Conservation (phyloP, 2,888 invertebrate species). For the Serrognathus titanus region DNA sequence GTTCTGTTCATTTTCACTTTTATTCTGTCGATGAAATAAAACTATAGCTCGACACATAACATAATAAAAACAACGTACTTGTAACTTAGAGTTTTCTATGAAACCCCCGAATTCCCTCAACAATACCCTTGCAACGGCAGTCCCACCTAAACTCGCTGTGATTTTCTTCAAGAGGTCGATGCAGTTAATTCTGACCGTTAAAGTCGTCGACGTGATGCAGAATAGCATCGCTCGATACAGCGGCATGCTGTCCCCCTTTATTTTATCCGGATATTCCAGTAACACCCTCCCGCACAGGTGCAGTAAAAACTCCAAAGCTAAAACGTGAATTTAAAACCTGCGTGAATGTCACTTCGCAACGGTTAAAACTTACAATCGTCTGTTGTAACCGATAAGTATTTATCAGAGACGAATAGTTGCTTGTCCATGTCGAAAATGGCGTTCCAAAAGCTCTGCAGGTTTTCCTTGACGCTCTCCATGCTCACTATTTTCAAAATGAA, state of each 20-base stretch:
- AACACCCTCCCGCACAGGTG: constrained; percentile 70
- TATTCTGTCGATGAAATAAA: constrained; percentile 4
- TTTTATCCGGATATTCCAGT: constrained; percentile 63
- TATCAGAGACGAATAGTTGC: constrained; percentile 78
- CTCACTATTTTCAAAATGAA: constrained; percentile 63
- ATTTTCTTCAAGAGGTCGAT: constrained; percentile 60
- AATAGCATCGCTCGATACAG: constrained; percentile 69
- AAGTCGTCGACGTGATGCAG: constrained; percentile 63
- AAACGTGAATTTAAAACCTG: constrained; percentile 21
- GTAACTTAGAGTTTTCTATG: constrained; percentile 58
- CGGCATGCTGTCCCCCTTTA: constrained; percentile 64
- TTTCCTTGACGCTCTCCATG: constrained; percentile 8
- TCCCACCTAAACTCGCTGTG: constrained; percentile 58
- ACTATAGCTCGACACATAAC: neutral
- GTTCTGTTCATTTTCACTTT: constrained; percentile 13
- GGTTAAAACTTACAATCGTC: constrained; percentile 56
- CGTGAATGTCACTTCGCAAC: too few relatives aligned
- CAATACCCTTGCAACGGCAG: constrained; percentile 60
- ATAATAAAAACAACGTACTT: constrained; percentile 25
- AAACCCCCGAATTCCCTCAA: constrained; percentile 64
- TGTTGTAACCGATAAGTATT: constrained; percentile 67
- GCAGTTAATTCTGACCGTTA: constrained; percentile 57
- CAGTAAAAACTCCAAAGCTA: constrained; percentile 67
- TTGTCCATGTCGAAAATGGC: constrained; percentile 71
- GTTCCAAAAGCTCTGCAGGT: constrained; percentile 58